Percentiles rank a stretch among this genome's conserved stretches.
Evolutionary conservation across 2,797 vertebrate species (phyloP).

Genomic region (Neomorphus geoffroyi): DNA sequence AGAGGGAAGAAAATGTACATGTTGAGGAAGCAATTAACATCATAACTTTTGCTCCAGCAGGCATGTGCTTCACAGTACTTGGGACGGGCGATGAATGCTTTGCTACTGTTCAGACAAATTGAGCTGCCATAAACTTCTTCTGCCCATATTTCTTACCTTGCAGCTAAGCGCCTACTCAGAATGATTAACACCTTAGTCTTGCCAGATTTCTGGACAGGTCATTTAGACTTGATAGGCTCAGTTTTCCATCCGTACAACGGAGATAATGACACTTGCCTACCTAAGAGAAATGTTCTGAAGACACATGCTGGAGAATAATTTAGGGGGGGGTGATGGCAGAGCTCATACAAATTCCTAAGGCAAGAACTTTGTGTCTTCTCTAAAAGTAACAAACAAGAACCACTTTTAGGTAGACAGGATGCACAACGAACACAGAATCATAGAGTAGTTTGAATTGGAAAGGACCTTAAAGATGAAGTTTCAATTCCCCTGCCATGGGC

Average conservation of each 20-base stretch:
- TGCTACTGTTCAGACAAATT: background rate
- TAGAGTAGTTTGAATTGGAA: too few relatives aligned
- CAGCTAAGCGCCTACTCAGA: background rate
- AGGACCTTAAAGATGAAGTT: too few relatives aligned
- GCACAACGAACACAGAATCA: background rate
- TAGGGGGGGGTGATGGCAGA: background rate
- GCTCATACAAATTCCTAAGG: background rate
- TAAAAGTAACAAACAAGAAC: background rate
- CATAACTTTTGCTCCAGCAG: background rate
- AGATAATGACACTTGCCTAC: background rate
- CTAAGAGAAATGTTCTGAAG: background rate
- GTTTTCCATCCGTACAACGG: background rate
- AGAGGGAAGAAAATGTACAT: background rate
- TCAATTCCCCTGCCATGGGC: too few relatives aligned
- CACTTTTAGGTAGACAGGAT: background rate
- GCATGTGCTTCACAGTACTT: background rate
- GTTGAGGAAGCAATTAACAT: background rate
- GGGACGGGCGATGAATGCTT: background rate
- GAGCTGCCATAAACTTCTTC: background rate
- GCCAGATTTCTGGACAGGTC: conserved; percentile 3
- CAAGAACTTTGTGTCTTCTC: background rate
- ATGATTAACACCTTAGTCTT: background rate
- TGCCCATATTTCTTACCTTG: background rate
- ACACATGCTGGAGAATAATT: background rate
- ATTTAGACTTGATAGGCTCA: background rate